phyloP scores from a whole-genome alignment of 2,113 vertebrate species.

The Tiliqua scincoides region DNA sequence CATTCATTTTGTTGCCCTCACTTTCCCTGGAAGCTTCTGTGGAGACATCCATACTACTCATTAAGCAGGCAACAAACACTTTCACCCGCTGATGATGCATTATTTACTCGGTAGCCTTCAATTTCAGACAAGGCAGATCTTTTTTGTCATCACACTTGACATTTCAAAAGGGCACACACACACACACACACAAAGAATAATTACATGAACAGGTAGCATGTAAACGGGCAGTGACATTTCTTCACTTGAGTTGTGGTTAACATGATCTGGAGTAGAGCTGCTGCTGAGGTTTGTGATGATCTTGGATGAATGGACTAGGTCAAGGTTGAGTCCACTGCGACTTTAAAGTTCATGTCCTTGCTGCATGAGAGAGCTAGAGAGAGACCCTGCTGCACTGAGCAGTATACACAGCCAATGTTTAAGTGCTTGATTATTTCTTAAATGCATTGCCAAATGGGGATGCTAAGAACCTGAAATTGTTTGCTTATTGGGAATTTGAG shows the following conservation, averaged over 20 bases:
- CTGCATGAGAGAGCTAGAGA: neutral
- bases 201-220: neutral
- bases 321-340: neutral
- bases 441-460: neutral
- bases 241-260: neutral
- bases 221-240: neutral
- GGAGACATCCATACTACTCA: neutral
- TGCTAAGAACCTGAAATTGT: neutral
- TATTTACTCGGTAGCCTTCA: neutral
- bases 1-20: neutral
- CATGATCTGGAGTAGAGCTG: neutral
- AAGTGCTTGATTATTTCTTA: neutral
- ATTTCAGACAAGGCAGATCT: neutral
- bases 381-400: too few relatives aligned
- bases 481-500: neutral
- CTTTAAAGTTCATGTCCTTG: neutral
- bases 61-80: neutral
- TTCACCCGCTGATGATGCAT: neutral
- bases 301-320: neutral
- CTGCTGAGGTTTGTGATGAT: neutral
- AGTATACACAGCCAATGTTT: neutral
- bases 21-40: slow-evolving; percentile 6
- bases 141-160: neutral
- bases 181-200: too few relatives aligned
- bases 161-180: neutral